phyloP scores from a whole-genome alignment of 2,113 vertebrate genomes.

The Galeopterus variegatus region DNA sequence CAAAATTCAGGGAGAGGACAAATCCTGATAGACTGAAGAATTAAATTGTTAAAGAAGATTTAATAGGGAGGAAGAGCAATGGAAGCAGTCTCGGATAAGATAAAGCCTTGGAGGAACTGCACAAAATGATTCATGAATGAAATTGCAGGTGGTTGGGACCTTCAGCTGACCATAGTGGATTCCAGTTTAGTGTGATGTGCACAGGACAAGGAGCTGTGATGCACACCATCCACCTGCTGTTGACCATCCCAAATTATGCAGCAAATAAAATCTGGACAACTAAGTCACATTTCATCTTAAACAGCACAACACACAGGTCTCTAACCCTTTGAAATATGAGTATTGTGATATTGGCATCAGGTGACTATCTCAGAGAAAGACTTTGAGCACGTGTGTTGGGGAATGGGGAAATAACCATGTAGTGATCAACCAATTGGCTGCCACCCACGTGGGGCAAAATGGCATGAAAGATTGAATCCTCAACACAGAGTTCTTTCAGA shows the following conservation, averaged over 20 bases:
- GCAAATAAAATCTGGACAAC: background rate
- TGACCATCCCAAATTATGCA: background rate
- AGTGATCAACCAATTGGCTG: background rate
- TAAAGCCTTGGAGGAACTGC: background rate
- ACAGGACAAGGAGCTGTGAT: background rate
- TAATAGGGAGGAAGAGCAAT: background rate
- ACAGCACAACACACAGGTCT: background rate
- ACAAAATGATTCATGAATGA: background rate
- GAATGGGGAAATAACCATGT: background rate
- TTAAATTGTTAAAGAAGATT: background rate
- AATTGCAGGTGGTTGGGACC: background rate
- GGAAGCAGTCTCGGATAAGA: background rate
- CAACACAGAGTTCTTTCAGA: background rate
- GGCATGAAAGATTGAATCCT: background rate
- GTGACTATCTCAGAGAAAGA: background rate
- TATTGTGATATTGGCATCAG: background rate
- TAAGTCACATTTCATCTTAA: background rate
- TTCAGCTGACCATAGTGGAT: background rate
- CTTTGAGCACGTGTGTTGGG: background rate
- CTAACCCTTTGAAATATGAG: background rate
- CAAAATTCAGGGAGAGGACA: background rate
- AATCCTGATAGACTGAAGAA: background rate
- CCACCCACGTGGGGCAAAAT: background rate
- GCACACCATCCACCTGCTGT: background rate
- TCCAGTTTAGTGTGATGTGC: background rate